Evolutionary conservation across 2,888 invertebrate species (phyloP).

Genomic region (Dryocosmus kuriphilus): DNA sequence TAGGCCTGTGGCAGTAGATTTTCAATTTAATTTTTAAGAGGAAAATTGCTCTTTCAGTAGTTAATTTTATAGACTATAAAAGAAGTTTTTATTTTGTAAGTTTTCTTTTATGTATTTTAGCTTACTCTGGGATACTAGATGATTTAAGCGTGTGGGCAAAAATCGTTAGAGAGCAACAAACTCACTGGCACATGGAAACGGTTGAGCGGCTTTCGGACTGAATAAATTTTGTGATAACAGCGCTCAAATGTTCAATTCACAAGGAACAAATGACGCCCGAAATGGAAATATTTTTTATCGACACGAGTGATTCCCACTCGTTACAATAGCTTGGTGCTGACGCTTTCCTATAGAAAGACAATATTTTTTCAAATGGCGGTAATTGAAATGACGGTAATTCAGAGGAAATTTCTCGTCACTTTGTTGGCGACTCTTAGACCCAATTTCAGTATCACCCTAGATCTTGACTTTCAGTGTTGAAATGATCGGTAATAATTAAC

Average conservation of each 20-base stretch:
- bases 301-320: constrained; percentile 16
- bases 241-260: constrained; percentile 34
- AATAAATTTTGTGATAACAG: constrained; percentile 39
- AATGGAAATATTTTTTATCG: constrained; percentile 40
- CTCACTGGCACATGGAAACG: constrained; percentile 25
- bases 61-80: too few species aligned
- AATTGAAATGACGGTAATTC: too few species aligned
- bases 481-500: constrained; percentile 1
- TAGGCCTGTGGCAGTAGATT: too few species aligned
- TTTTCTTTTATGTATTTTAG: not conserved
- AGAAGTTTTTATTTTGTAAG: too few species aligned
- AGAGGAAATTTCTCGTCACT: not conserved
- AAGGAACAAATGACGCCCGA: constrained; percentile 22
- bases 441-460: not conserved
- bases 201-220: constrained; percentile 25
- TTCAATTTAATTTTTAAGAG: too few species aligned
- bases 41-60: too few species aligned
- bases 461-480: not conserved
- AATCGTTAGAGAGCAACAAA: constrained; percentile 25
- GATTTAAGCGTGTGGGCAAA: not conserved
- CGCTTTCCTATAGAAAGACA: constrained; percentile 14
- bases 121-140: not conserved
- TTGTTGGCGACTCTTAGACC: not conserved
- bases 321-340: constrained; percentile 30
- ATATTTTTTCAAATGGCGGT: not conserved